Evolutionary conservation across 2,888 invertebrate genomes (phyloP), one percentile per base, ranked within the genome.

Genomic region (Trachelus iudaicus): DNA sequence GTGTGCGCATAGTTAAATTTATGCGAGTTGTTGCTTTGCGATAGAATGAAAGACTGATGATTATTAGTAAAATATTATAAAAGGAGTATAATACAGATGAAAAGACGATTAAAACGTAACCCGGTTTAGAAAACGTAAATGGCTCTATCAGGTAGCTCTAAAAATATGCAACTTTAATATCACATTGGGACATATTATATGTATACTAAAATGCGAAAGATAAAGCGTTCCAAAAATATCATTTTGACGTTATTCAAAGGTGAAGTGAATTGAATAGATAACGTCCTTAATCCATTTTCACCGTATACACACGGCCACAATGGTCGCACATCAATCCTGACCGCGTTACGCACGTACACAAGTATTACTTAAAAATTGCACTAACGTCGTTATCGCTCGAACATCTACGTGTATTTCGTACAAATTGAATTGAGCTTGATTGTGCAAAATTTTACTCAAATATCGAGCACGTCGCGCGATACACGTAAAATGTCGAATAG

Each of bases 221-320:
- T 78, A 77, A 74, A 78, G 78, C 76, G 73, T 78, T 78, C 78
- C 76, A 78, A 78, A 78, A 78, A 78, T 78, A 78, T 76, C 75
- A 76, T 75, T 78, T 76, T 78, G 78, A 78, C 73, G 34, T 73
- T 73, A 78, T 78, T 56, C 75, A 76, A 71, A 31, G 71, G 31
- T 31, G 33, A 76, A 78, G 78, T 77, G 40, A 73, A 78, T 76
- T 76, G 73, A 34, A 73, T 75, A 75, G 23, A 77, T 71, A 75
- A 69, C 34, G 40, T 75, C 40, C 69, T 75, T 31, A 30, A 30
- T 76, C n/a, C n/a, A 69, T 33, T 69, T 71, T 31, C 69, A 75
- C 56, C 23, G 56, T 56, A 56, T 9, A 56, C 23, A 56, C 6
- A 56, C 23, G 56, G 56, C 6, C 23, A 9, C 56, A 56, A 56